Evolutionary conservation across 1,140 invertebrate genomes (phyloP), one percentile per base, ranked within the genome.

Genomic region (Bactericera cockerelli): DNA sequence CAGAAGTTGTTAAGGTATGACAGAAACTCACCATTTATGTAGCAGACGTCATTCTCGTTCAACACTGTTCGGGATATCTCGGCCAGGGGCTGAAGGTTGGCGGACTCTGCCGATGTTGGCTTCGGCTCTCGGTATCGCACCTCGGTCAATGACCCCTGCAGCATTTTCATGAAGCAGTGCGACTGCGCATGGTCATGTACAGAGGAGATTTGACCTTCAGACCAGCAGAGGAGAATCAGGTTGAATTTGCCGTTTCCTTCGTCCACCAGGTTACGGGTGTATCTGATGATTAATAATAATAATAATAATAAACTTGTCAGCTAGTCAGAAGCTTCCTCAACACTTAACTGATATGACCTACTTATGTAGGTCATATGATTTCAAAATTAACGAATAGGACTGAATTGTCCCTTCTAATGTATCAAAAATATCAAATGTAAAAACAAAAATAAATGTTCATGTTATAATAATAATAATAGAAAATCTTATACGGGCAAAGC

Each of bases 161-260:
- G 74, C 58, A 87, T 77, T 76, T 98, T 99, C 87, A 99, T 94
- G 67, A 99, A 94, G 70, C 96, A 99, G 69, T 99, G 93, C 0
- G 93, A 82, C 67, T 96, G 81, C 0, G 93, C 83, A 70, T 99
- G 96, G 71, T 97, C 93, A 68, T 99, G 96, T 63, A 99, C 96
- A 14, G 87, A 82, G 0, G 92, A 95, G 0, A 86, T 88, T 62
- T 97, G 91, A 25, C 90, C 90, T 69, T 95, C 89, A 26, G 89
- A 88, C 96, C 96, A 99, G 71, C 94, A 98, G 0, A 99, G 70
- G 21, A 97, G 77, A 83, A 99, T 93, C 62, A 99, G 75, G 73
- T 99, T 99, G 72, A 96, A 99, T 70, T 91, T 94, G 1, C 92
- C 95, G 71, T 99, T 98, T 10, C 93, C 93, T 63, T 80, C 81